Evolutionary conservation across 2,888 invertebrate genomes (phyloP).

Genomic region (Agrotis segetum): DNA sequence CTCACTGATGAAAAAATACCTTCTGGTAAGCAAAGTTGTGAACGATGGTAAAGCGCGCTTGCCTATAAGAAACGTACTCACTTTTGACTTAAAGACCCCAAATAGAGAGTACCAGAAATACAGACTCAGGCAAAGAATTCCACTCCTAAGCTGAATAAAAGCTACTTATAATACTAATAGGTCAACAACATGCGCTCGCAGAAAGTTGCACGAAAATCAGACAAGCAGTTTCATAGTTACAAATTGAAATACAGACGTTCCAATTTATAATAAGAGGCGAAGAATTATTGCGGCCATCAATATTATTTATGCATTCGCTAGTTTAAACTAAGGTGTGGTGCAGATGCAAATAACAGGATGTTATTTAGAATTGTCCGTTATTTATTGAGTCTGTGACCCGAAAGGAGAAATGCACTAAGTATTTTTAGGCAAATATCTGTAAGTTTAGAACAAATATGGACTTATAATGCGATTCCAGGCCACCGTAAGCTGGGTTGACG

Average conservation of each 20-base stretch:
- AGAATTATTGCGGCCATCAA: conserved; percentile 52
- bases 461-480: too few relatives aligned
- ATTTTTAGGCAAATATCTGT: too few relatives aligned
- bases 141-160: too few relatives aligned
- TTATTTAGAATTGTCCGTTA: conserved; percentile 38
- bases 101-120: too few relatives aligned
- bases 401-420: conserved; percentile 2
- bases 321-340: conserved; percentile 56
- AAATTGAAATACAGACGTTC: conserved; percentile 39
- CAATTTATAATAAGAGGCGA: conserved; percentile 45
- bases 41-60: too few relatives aligned
- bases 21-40: too few relatives aligned
- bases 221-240: conserved; percentile 38
- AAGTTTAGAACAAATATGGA: too few relatives aligned
- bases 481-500: too few relatives aligned
- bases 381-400: conserved; percentile 27
- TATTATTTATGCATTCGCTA: conserved; percentile 57
- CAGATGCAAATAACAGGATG: conserved; percentile 47
- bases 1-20: too few relatives aligned
- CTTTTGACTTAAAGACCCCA: too few relatives aligned
- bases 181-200: background rate
- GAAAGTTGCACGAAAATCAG: conserved; percentile 23
- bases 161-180: background rate
- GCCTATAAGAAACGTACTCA: too few relatives aligned
- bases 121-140: too few relatives aligned